phyloP scores from a whole-genome alignment of 2,888 invertebrate species.

The Allacma fusca region DNA sequence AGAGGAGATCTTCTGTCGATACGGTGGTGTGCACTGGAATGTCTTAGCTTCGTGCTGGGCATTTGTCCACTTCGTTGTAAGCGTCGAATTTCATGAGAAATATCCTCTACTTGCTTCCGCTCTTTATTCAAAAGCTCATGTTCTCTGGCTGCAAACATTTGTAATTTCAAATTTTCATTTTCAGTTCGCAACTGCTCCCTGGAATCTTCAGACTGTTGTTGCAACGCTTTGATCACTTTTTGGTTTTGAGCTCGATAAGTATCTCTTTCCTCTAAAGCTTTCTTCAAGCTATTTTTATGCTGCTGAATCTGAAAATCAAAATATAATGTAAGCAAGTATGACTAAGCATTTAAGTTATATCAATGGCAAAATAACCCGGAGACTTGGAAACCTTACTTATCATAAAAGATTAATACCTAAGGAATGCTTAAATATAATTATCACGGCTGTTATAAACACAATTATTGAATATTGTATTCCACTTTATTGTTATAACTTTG shows the following conservation, averaged over 20 bases:
- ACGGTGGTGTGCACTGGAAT: not conserved
- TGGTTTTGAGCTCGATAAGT: slow-evolving; percentile 11
- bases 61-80: not conserved
- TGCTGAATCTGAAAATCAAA: slow-evolving; percentile 31
- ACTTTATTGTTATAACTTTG: no score
- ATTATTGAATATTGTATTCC: no score
- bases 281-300: slow-evolving; percentile 16
- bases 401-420: no score
- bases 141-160: slow-evolving; percentile 16
- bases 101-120: slow-evolving; percentile 1
- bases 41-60: not conserved
- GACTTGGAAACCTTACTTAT: no score
- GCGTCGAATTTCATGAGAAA: slow-evolving; percentile 11
- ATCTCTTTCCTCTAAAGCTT: slow-evolving; percentile 11
- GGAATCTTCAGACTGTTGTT: slow-evolving; percentile 3
- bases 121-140: slow-evolving; percentile 27
- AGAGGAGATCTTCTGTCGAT: not conserved
- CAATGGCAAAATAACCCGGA: no score
- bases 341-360: no score
- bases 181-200: slow-evolving; percentile 19
- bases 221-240: slow-evolving; percentile 18
- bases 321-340: no score
- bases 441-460: no score
- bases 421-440: no score
- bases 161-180: slow-evolving; percentile 33